Evolutionary conservation across 1,140 invertebrate genomes (phyloP), one percentile per base, ranked within the genome.

Genomic region (Acromyrmex echinatior): DNA sequence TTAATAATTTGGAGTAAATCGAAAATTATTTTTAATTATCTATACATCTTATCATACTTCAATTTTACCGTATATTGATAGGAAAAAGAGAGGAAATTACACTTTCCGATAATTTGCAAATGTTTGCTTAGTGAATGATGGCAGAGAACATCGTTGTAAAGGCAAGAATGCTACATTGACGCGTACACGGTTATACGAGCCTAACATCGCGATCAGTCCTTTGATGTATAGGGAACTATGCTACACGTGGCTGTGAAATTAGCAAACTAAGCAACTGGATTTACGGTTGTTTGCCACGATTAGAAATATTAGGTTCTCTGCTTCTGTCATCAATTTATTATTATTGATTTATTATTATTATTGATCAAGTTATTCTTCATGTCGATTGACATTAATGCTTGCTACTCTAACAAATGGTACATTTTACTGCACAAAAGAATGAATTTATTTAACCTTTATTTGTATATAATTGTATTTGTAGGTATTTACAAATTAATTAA

Each of bases 181-280:
- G 63, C 76, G 79, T 84, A 31, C 79, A 74, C 35, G 79, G 77
- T 49, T 88, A 10, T 45, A 82, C 82, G 25, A 49, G 31, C 18
- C 71, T 14, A 79, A 86, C 65, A 86, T 88, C 56, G 21, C 65
- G 39, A 90, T 88, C 76, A 53, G 84, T 51, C 79, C 70, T 87
- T 86, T 86, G 77, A 81, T 74, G 82, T 28, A 35, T 35, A 28
- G 9, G 18, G 2, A 51, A 62, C 56, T 49, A 7, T 60, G 12
- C 7, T 25, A 14, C 16, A 53, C 56, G 31, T 81, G 63, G 49
- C n/a, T 56, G n/a, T n/a, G 12, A 77, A 63, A 82, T 73, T 71
- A 56, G 60, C 21, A 53, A 66, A 66, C 18, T 51, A 51, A 77
- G 63, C 51, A 70, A 86, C 51, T 66, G 16, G 35, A 80, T 86